Base-by-base conservation (phyloP, 1,140 invertebrate genomes). In the Dendrolimus punctatus region DNA sequence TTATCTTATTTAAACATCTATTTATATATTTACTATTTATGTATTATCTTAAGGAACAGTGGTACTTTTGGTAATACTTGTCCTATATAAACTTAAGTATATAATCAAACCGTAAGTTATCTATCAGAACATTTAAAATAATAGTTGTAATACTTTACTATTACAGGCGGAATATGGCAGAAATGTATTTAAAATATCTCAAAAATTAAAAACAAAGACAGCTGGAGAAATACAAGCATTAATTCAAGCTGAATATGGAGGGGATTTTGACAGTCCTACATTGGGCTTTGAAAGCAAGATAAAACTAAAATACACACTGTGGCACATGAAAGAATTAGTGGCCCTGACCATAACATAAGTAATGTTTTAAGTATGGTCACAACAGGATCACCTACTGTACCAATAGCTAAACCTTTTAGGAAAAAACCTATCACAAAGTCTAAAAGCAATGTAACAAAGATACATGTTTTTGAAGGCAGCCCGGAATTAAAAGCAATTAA, bases 161-260 rank as follows among this genome's bases (percentile, higher is more conserved):
- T 73, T 76, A 37, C 61, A 91, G 90, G 89, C 89, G 59, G 89
- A 91, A 55, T 91, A 90, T 88, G 91, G 91, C 4, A 88, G 89
- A 66, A 91, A 90, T 71, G 85, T 90, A 74, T 75, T 79, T 40
- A 89, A 91, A 68, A 88, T 93, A 62, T 88, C 92, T 47, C 87
- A 91, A 72, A 88, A 90, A 60, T 87, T 93, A 55, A 91, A 91
- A 70, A 89, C 90, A 5, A 91, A 91, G 73, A 90, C 87, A 42
- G 77, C 85, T 59, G 73, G 88, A 51, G 91, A 93, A 85, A 90
- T 93, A 9, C 79, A 82, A 59, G 71, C 80, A 40, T 68, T 87
- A 53, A 85, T 87, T 50, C 85, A 87, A 58, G 81, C 81, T 36
- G 87, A 88, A 54, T 71, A 79, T 71, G 87, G 85, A 42, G 71